phyloP scores from a whole-genome alignment of 2,797 vertebrate species.

The Schizothorax lantsangensis region DNA sequence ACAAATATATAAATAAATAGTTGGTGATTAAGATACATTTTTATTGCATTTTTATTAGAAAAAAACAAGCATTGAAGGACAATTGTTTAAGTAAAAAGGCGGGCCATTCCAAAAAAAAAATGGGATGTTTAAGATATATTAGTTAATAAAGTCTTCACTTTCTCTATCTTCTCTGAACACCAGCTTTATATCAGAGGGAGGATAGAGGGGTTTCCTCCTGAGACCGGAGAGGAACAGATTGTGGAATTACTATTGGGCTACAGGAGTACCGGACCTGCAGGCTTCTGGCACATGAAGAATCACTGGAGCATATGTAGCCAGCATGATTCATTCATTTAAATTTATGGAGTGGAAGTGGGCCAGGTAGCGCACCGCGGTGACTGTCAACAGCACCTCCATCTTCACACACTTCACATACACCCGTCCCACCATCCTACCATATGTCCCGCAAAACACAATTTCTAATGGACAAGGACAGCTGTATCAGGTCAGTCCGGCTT shows the following conservation, averaged over 20 bases:
- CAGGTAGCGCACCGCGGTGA: conserved; percentile 60
- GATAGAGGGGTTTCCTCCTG: conserved; percentile 62
- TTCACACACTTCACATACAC: conserved; percentile 61
- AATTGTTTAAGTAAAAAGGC: neutral
- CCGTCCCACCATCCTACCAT: conserved; percentile 55
- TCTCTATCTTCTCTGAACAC: conserved; percentile 43
- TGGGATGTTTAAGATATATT: conserved; percentile 31
- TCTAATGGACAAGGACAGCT: conserved; percentile 57
- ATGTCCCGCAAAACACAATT: conserved; percentile 53
- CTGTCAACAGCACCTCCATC: conserved; percentile 64
- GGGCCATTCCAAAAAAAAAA: neutral
- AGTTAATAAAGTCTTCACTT: conserved; percentile 44
- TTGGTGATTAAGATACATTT: neutral
- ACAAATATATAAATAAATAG: neutral
- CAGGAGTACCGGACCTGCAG: conserved; percentile 65
- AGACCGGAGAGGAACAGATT: conserved; percentile 65
- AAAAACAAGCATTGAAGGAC: neutral
- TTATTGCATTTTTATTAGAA: neutral
- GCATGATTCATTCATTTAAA: conserved; percentile 72
- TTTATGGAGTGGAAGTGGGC: conserved; percentile 65
- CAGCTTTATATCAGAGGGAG: conserved; percentile 57
- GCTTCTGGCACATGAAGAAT: conserved; percentile 67
- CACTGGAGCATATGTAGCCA: conserved; percentile 65
- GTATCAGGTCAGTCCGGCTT: conserved; percentile 50
- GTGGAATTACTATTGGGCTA: conserved; percentile 66